These are phyloP conservation scores for Hippocampus comes DNA, from an alignment of 2,113 vertebrate genomes.

Conservation along the genomic window DNA sequence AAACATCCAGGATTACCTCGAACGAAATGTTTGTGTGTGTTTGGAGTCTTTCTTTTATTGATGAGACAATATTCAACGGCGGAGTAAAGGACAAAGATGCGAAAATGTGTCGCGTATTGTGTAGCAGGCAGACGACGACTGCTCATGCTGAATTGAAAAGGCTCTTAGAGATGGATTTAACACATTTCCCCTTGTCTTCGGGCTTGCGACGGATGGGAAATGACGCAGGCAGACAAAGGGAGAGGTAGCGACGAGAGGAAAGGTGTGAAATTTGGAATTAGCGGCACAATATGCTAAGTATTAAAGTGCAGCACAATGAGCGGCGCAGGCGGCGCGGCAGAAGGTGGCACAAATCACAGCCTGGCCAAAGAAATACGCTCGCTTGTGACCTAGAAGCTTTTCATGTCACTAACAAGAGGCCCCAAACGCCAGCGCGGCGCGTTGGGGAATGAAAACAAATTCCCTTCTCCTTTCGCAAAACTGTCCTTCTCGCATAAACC, in stretches of 20 bases:
- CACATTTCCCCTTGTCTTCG: conserved; percentile 49
- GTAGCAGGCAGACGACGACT: conserved; percentile 55
- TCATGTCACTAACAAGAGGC: conserved; percentile 17
- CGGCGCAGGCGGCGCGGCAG: conserved; percentile 16
- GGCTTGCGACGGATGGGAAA: conserved; percentile 39
- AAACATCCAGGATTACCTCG: conserved; percentile 67
- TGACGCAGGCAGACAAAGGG: conserved; percentile 42
- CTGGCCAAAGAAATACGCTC: conserved; percentile 36
- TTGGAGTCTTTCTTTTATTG: conserved; percentile 64
- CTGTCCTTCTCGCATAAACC: not conserved
- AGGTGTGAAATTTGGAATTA: conserved; percentile 69
- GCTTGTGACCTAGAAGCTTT: conserved; percentile 7
- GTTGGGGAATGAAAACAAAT: not conserved
- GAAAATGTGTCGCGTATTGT: conserved; percentile 56
- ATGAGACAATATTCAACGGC: conserved; percentile 64
- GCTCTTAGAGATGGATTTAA: conserved; percentile 68
- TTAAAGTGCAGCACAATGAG: conserved; percentile 48
- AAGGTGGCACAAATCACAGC: conserved; percentile 25
- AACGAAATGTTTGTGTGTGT: conserved; percentile 56
- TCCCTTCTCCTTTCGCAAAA: not conserved
- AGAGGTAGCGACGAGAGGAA: conserved; percentile 45
- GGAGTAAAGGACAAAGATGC: conserved; percentile 46
- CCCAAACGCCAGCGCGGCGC: not conserved
- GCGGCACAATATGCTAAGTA: conserved; percentile 55
- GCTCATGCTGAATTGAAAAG: conserved; percentile 63